Evolutionary conservation across 1,140 invertebrate genomes (phyloP).

Genomic region (Thaumatotibia leucotreta): DNA sequence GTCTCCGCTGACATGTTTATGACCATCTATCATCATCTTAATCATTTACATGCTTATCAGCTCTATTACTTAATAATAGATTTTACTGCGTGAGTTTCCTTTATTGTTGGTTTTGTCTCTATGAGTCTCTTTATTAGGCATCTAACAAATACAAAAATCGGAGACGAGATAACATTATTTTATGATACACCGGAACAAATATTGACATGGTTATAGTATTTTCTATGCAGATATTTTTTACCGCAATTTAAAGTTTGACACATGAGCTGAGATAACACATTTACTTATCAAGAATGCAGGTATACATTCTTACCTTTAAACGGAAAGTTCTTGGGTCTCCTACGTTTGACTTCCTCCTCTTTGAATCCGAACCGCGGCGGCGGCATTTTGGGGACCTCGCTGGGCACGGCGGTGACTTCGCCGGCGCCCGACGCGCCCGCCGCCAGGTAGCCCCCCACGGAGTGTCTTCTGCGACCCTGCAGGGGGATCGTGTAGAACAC

Average conservation of each 20-base stretch:
- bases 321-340: slow-evolving; percentile 59
- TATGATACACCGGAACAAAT: slow-evolving; percentile 6
- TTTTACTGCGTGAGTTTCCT: slow-evolving; percentile 35
- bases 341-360: slow-evolving; percentile 56
- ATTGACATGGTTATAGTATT: not conserved
- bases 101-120: slow-evolving; percentile 3
- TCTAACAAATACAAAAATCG: not conserved
- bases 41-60: slow-evolving; percentile 23
- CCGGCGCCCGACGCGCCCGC: slow-evolving; percentile 55
- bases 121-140: not conserved
- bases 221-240: not conserved
- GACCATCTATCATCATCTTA: slow-evolving; percentile 54
- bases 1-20: slow-evolving; percentile 65
- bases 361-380: slow-evolving; percentile 47
- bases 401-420: slow-evolving; percentile 68
- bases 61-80: slow-evolving; percentile 65
- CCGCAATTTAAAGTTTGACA: not conserved
- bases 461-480: slow-evolving; percentile 69
- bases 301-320: slow-evolving; percentile 61
- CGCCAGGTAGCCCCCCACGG: slow-evolving; percentile 72
- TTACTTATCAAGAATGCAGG: not conserved
- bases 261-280: not conserved
- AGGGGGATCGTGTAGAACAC: slow-evolving; percentile 72
- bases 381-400: slow-evolving; percentile 68
- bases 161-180: slow-evolving; percentile 8